Evolutionary conservation across 2,888 invertebrate genomes (phyloP).

Genomic region (Pecten maximus): DNA sequence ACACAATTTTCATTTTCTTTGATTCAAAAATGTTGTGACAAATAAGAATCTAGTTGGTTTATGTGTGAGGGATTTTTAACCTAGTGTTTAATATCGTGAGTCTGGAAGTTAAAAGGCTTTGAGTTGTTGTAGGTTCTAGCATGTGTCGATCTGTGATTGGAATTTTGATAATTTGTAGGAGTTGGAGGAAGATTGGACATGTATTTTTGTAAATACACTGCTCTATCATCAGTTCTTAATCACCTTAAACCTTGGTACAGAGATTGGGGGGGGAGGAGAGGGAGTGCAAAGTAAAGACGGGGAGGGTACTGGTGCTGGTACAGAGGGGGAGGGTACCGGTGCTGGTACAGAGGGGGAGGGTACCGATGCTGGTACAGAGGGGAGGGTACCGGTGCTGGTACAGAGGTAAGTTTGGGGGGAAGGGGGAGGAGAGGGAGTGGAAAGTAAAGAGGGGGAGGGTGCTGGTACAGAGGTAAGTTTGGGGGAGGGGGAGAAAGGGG

Average conservation of each 20-base stretch:
- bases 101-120: neutral
- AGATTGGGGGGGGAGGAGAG: neutral
- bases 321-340: no score
- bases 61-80: neutral
- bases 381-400: no score
- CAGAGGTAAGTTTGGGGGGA: no score
- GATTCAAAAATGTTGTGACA: neutral
- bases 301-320: no score
- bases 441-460: no score
- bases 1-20: neutral
- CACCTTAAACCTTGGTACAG: neutral
- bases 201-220: neutral
- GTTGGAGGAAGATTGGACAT: neutral
- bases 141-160: constrained; percentile 10
- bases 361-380: no score
- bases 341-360: no score
- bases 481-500: neutral
- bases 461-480: no score
- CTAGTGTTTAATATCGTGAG: neutral
- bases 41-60: neutral
- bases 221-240: neutral
- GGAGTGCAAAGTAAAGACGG: no score
- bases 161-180: neutral
- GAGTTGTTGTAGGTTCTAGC: neutral
- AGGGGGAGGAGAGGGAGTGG: no score